These are phyloP conservation scores for Lucifuga dentata DNA, from an alignment of 2,113 vertebrate species.

Conservation along the genomic window DNA sequence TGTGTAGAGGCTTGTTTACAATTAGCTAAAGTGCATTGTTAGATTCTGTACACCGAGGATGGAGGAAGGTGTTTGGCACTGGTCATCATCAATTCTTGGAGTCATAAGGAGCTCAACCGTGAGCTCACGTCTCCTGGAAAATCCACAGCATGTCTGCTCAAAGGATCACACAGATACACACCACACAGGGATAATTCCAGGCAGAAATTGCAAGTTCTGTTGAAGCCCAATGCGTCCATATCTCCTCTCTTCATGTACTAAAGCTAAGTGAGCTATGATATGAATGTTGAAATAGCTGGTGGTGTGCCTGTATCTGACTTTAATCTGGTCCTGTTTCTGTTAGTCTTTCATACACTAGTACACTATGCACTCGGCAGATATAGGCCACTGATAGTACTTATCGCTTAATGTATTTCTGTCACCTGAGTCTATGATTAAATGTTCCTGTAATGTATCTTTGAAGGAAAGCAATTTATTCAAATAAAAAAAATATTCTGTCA, in stretches of 20 bases:
- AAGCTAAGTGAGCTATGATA: no score
- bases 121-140: conserved; percentile 37
- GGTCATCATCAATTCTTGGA: conserved; percentile 4
- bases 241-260: conserved; percentile 33
- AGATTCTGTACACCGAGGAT: conserved; percentile 61
- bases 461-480: conserved; percentile 11
- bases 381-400: not conserved
- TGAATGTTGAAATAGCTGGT: no score
- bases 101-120: conserved; percentile 15
- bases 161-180: conserved; percentile 67
- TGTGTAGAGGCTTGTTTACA: conserved; percentile 52
- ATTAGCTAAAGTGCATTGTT: conserved; percentile 78
- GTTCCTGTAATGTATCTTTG: not conserved
- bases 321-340: no score
- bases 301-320: no score
- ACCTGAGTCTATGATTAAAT: not conserved
- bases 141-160: conserved; percentile 63
- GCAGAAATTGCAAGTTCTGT: not conserved
- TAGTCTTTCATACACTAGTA: no score
- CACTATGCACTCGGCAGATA: no score
- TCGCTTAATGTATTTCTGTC: conserved; percentile 23
- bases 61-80: conserved; percentile 46
- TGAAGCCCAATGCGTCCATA: conserved; percentile 60
- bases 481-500: conserved; percentile 9
- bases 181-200: conserved; percentile 36